Percentiles rank a stretch among this genome's conserved stretches.
These are phyloP conservation scores for Girardia tigrina DNA, from an alignment of 2,888 invertebrate genomes.

Conservation along the genomic window DNA sequence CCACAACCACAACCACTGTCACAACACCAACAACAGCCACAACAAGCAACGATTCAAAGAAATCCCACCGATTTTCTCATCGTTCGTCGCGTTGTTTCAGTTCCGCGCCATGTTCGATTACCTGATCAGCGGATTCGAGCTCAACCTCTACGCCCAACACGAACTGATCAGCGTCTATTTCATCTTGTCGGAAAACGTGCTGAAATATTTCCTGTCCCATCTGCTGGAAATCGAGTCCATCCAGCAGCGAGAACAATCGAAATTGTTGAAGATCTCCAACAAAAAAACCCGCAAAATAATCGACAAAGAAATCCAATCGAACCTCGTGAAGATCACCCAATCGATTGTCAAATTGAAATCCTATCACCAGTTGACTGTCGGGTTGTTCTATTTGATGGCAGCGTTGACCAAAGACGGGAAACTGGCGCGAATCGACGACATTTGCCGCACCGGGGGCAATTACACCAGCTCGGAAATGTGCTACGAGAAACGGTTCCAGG, in stretches of 20 bases:
- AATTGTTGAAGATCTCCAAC: neutral
- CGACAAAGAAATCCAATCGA: neutral
- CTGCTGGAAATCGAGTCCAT: conserved; percentile 17
- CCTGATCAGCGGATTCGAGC: conserved; percentile 77
- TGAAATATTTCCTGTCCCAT: conserved; percentile 33
- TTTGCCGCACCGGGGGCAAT: neutral
- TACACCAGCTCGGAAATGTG: conserved; percentile 59
- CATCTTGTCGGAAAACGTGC: conserved; percentile 36
- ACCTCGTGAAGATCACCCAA: neutral
- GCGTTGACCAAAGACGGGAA: conserved; percentile 26
- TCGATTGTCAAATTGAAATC: conserved; percentile 25
- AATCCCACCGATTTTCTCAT: conserved; percentile 28
- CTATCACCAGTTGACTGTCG: conserved; percentile 14
- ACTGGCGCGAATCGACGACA: neutral
- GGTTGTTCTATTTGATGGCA: conserved; percentile 25
- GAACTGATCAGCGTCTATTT: conserved; percentile 86
- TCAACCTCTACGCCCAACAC: conserved; percentile 83
- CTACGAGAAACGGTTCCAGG: conserved; percentile 80
- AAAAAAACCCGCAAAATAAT: neutral
- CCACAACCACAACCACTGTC: too few relatives aligned
- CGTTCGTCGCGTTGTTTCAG: conserved; percentile 51
- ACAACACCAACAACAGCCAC: too few relatives aligned
- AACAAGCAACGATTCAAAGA: neutral
- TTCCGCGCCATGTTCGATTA: conserved; percentile 71
- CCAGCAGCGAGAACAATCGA: conserved; percentile 1